A percentile compares a stretch with the other conserved stretches of the same genome.
Conservation (phyloP, 2,888 invertebrate species). For the Syrphus vitripennis region DNA sequence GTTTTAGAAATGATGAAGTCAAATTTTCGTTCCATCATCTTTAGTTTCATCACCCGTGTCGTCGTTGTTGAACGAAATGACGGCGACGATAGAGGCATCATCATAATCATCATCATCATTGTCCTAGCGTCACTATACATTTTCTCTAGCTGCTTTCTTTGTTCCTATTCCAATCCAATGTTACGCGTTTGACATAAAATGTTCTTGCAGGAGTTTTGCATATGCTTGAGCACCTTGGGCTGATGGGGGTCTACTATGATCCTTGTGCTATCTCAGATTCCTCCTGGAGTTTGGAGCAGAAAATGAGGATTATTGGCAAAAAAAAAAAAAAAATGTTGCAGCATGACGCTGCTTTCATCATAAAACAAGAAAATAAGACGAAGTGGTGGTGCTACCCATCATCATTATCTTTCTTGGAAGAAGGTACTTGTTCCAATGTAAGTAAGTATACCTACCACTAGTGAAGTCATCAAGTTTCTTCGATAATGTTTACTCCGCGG, state of each 20-base stretch:
- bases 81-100: neutral
- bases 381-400: conserved; percentile 26
- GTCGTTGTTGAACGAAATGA: neutral
- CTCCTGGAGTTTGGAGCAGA: neutral
- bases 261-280: neutral
- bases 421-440: conserved; percentile 49
- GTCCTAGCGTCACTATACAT: conserved; percentile 14
- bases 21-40: conserved; percentile 44
- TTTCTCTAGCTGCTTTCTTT: too few relatives aligned
- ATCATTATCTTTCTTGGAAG: conserved; percentile 56
- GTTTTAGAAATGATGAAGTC: conserved; percentile 49
- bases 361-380: conserved; percentile 38
- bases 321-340: too few relatives aligned
- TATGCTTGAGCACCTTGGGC: conserved; percentile 44
- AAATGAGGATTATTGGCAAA: conserved; percentile 53
- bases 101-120: conserved; percentile 7
- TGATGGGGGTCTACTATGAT: neutral
- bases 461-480: conserved; percentile 61
- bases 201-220: conserved; percentile 33
- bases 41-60: conserved; percentile 1
- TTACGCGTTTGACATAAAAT: conserved; percentile 54
- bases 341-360: conserved; percentile 45
- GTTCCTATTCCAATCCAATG: conserved; percentile 9
- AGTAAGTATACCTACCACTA: conserved; percentile 14
- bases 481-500: conserved; percentile 43